Evolutionary conservation across 2,113 vertebrate genomes (phyloP), one percentile per base, ranked within the genome.

Genomic region (Willisornis vidua): DNA sequence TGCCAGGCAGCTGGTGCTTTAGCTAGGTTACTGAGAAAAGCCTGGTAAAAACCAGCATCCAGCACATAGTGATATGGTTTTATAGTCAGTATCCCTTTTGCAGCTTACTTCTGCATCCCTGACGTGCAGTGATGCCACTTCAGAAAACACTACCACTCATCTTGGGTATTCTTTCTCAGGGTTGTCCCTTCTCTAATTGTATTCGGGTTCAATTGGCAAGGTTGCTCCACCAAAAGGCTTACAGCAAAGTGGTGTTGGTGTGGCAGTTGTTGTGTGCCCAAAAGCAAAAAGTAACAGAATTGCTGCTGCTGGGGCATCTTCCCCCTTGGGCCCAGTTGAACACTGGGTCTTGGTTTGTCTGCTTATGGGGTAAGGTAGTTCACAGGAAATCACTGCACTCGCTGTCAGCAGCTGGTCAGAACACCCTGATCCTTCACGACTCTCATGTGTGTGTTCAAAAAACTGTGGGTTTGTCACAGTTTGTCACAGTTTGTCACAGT

Each of bases 361-460:
- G 12, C 25, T 70, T 28, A 14, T 5, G 10, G 20, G 12, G 10
- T 28, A 57, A 48, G 19, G 23, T 1, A 4, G 6, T 16, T 57
- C 0, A 0, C 9, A 62, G 66, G 31, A 85, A 73, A 57, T 4
- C 14, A 12, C 29, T 1, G 1, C 0, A 4, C 23, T 52, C 10
- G 59, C 65, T 0, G 0, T 33, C 28, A 26, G 25, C 28, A 61
- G 25, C 3, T 7, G 49, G 45, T 6, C 26, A 63, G 39, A 26
- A 29, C 14, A 70, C 7, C 19, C 14, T 19, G 1, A 62, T 66
- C 11, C 41, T 52, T 58, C 55, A 52, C 4, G 3, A 14, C 7
- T 58, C 37, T 35, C 37, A 16, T 4, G 0, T 39, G 7, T 61
- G 9, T 28, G 14, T 28, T 48, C 28, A 58, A 58, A 76, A 18